phyloP scores from a whole-genome alignment of 2,797 vertebrate species.

The Rhinogobio ventralis region DNA sequence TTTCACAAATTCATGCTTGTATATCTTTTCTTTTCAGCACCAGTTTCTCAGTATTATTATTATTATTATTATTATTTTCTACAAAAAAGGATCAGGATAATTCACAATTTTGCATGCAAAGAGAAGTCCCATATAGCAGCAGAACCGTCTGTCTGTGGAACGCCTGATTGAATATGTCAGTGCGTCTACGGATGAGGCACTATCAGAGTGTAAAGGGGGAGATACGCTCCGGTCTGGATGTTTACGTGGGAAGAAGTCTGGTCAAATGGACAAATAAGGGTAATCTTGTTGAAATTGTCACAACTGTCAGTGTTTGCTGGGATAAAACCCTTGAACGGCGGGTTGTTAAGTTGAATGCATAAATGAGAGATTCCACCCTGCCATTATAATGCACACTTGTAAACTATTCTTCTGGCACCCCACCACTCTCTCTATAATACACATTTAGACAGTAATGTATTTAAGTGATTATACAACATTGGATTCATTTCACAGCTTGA shows the following conservation, averaged over 20 bases:
- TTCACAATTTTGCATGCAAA: constrained; percentile 82
- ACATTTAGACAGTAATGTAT: constrained; percentile 36
- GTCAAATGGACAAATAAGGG: constrained; percentile 23
- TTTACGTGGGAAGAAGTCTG: constrained; percentile 29
- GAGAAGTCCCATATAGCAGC: constrained; percentile 79
- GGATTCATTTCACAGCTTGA: constrained; percentile 65
- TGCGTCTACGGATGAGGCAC: constrained; percentile 80
- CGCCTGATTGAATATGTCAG: constrained; percentile 81
- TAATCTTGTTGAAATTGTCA: constrained; percentile 12
- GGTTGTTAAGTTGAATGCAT: constrained; percentile 31
- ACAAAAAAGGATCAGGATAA: constrained; percentile 71
- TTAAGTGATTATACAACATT: constrained; percentile 33
- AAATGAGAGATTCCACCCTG: constrained; percentile 31
- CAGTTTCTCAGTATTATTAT: constrained; percentile 63
- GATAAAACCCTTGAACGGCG: neutral
- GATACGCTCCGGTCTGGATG: neutral
- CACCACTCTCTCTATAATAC: constrained; percentile 46
- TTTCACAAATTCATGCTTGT: constrained; percentile 80
- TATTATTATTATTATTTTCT: constrained; percentile 54
- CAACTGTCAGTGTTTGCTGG: constrained; percentile 28
- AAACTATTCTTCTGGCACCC: constrained; percentile 41
- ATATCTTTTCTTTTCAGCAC: constrained; percentile 76
- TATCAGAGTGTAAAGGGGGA: constrained; percentile 66
- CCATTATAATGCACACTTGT: constrained; percentile 36
- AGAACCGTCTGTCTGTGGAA: constrained; percentile 73